phyloP scores from a whole-genome alignment of 2,113 vertebrate species.

The Hippoglossus stenolepis region DNA sequence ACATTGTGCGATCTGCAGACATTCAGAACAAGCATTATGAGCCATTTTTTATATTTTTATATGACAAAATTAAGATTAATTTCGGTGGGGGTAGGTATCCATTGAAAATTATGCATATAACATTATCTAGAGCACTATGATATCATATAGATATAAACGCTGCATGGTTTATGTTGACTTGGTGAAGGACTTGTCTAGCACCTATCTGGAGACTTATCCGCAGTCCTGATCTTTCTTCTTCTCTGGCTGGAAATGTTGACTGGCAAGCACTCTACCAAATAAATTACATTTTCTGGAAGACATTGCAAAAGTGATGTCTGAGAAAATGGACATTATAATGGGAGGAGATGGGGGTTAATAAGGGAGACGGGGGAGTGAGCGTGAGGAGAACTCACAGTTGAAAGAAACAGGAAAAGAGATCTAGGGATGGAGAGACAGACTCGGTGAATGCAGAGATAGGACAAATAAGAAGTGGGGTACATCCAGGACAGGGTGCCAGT shows the following conservation, averaged over 20 bases:
- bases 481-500: too few relatives aligned
- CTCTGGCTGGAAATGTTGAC: conserved; percentile 79
- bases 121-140: too few relatives aligned
- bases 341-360: conserved; percentile 12
- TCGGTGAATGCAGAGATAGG: background rate
- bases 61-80: too few relatives aligned
- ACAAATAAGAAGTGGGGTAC: too few relatives aligned
- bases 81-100: too few relatives aligned
- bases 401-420: conserved; percentile 7
- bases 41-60: too few relatives aligned
- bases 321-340: conserved; percentile 69
- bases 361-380: background rate
- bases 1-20: too few relatives aligned
- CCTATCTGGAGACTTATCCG: conserved; percentile 68
- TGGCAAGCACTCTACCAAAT: conserved; percentile 80
- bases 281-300: conserved; percentile 80
- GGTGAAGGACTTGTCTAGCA: conserved; percentile 58
- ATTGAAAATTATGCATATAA: too few relatives aligned
- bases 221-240: conserved; percentile 60
- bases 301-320: conserved; percentile 76
- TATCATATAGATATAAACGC: too few relatives aligned
- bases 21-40: too few relatives aligned
- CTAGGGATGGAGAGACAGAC: background rate
- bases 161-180: conserved; percentile 26
- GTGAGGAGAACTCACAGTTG: conserved; percentile 1